phyloP scores from a whole-genome alignment of 1,140 invertebrate genomes.

The Cecropterus lyciades region DNA sequence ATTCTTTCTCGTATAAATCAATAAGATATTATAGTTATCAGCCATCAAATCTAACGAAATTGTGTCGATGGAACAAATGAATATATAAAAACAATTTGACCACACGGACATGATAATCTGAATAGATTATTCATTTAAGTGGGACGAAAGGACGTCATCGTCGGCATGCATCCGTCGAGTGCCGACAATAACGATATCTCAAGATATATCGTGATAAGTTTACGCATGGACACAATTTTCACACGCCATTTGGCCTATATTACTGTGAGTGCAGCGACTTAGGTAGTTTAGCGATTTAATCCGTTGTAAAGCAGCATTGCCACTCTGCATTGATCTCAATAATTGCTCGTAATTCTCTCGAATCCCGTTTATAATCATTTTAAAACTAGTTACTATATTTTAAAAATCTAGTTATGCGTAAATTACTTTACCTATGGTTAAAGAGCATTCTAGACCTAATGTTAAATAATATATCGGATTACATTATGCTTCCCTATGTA shows the following conservation, averaged over 20 bases:
- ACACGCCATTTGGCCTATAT: constrained; percentile 32
- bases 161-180: constrained; percentile 39
- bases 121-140: constrained; percentile 50
- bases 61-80: not conserved
- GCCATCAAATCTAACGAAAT: constrained; percentile 6
- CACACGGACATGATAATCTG: constrained; percentile 35
- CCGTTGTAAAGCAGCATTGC: not conserved
- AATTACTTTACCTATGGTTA: too few relatives aligned
- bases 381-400: too few relatives aligned
- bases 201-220: constrained; percentile 30
- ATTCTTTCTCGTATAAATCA: too few relatives aligned
- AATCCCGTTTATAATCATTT: too few relatives aligned
- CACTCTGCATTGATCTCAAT: too few relatives aligned
- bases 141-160: constrained; percentile 35
- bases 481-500: too few relatives aligned
- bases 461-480: too few relatives aligned
- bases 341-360: too few relatives aligned
- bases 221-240: constrained; percentile 31
- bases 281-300: too few relatives aligned
- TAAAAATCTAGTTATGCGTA: too few relatives aligned
- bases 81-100: not conserved
- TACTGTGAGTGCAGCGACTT: constrained; percentile 24
- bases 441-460: too few relatives aligned
- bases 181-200: constrained; percentile 24
- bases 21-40: not conserved